These are phyloP conservation scores for Chaetura pelagica DNA, from an alignment of 2,113 vertebrate species.

Conservation along the genomic window DNA sequence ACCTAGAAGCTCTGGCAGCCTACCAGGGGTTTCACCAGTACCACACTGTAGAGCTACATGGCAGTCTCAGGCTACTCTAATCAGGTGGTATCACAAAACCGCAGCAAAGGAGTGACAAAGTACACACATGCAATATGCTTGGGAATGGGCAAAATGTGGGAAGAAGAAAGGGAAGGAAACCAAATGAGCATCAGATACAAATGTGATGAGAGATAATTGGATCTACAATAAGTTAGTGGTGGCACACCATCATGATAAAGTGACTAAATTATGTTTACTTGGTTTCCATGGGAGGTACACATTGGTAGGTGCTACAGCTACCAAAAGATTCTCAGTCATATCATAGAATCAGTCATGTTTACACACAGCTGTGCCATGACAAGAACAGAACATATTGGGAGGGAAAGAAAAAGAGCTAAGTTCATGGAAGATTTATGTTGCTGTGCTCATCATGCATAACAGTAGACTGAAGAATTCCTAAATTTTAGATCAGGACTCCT, in stretches of 20 bases:
- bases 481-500: background rate
- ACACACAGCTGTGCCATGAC: background rate
- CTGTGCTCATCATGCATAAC: background rate
- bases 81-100: background rate
- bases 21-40: background rate
- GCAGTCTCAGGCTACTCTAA: background rate
- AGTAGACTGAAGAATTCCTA: background rate
- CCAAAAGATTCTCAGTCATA: background rate
- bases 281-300: background rate
- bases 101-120: background rate
- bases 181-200: background rate
- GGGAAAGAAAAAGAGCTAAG: background rate
- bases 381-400: background rate
- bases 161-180: background rate
- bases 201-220: background rate
- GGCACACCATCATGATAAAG: background rate
- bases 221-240: background rate
- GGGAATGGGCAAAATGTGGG: background rate
- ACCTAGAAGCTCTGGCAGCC: conserved; percentile 32
- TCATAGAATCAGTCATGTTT: background rate
- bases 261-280: background rate
- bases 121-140: background rate
- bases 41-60: background rate
- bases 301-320: background rate
- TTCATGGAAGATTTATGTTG: background rate